Evolutionary conservation across 1,140 invertebrate species (phyloP), one percentile per base, ranked within the genome.

Genomic region (Solen grandis): DNA sequence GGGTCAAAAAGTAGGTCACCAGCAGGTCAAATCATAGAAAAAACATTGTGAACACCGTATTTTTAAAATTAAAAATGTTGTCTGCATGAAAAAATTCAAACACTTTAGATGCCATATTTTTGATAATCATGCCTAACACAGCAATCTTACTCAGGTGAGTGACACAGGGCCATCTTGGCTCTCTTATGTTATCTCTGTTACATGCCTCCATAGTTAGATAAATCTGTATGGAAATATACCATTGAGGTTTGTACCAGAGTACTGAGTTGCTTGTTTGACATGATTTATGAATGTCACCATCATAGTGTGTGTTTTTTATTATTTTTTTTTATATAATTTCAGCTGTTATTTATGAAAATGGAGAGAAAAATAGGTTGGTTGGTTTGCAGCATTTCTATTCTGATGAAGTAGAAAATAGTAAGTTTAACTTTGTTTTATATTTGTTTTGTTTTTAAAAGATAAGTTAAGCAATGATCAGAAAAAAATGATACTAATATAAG

Each of bases 331-430:
- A 10, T 19, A 10, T 46, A 46, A 16, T 77, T 77, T 41, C 63
- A 77, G 75, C 68, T 57, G 50, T 65, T 2, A 59, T 38, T 54
- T 27, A 68, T 41, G 75, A 77, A 46, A 59, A 77, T 41, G 75
- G 63, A 13, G 46, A 10, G 31, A 77, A 54, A 41, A 81, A 66
- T 35, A 73, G 74, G 52, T 65, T 81, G 8, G 50, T 66, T 31
- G 79, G 79, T 35, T 60, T 81, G 1, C 70, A 74, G 41, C 59
- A 81, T 68, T 81, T 62, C 29, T 81, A 63, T 73, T 57, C 69
- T 25, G 79, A 81, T 35, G 79, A 81, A 57, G 68, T 77, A n/a
- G n/a, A 25, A 22, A 65, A 14, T 10, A 66, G 75, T 77, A 59
- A 68, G 75, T 76, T 19, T 5, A 14, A 27, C 22, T 29, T 14